A percentile compares a stretch with the other conserved stretches of the same genome.
Conservation (phyloP, 2,113 vertebrate genomes). For the Gallinago undulata region DNA sequence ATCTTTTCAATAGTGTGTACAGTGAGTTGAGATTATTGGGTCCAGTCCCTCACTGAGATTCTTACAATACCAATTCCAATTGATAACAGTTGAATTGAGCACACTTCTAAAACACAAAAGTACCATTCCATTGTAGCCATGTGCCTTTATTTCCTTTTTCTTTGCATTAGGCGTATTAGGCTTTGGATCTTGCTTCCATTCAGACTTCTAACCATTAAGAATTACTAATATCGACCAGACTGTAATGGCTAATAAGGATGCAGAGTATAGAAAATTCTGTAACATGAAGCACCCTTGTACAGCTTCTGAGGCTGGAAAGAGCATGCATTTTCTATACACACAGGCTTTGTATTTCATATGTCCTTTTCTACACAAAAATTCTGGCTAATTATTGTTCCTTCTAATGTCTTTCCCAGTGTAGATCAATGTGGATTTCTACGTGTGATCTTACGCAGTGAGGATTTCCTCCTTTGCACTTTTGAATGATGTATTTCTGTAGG, state of each 20-base stretch:
- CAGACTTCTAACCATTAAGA: neutral
- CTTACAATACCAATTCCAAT: neutral
- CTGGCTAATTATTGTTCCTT: neutral
- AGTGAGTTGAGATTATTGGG: neutral
- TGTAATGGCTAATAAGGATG: neutral
- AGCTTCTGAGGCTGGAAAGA: neutral
- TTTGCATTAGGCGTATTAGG: neutral
- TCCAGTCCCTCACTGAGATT: neutral
- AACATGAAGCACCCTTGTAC: neutral
- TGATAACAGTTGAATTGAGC: neutral
- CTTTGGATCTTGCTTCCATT: neutral
- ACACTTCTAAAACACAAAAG: neutral
- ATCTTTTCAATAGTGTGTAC: neutral
- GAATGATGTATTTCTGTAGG: neutral
- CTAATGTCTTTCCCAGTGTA: neutral
- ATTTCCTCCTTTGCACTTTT: neutral
- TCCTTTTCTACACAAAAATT: neutral
- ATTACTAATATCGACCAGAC: neutral
- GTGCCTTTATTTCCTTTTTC: neutral
- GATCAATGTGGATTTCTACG: neutral
- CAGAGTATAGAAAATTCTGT: neutral
- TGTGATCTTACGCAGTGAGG: neutral
- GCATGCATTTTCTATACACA: neutral
- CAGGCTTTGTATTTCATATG: neutral
- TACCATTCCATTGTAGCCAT: neutral